Base-by-base conservation (phyloP, 1,140 invertebrate species). In the Palaemon carinicauda region DNA sequence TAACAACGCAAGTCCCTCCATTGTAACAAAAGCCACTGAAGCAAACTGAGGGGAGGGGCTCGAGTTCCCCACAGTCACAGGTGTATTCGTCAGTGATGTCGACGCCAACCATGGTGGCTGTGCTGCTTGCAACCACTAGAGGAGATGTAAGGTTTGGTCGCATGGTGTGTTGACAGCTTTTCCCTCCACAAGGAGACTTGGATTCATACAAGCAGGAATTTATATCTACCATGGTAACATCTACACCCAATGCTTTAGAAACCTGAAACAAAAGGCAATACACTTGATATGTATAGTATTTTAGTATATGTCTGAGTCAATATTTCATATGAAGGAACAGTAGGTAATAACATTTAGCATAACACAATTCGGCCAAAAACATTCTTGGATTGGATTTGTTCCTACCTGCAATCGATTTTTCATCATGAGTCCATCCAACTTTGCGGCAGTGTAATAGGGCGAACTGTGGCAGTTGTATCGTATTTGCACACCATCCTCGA, bases 191-290 rank as follows among this genome's bases (percentile, higher is more conserved):
- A 9, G 81, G 85, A 19, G 82, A 85, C 29, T 97, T 95, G 90
- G 98, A 97, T 92, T 98, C 97, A 90, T 97, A 97, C 50, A 98
- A 92, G 91, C 98, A 99, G 92, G 98, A 97, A 90, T 99, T 97
- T 88, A 99, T 98, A 82, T 97, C 97, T 4, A 99, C 97, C 97
- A 99, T 98, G 2, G 96, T 97, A 52, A 99, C 98, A 90, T 98
- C 97, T 71, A 99, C 96, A 29, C 97, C 97, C 10, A 98, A 95
- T 87, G 96, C 95, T 89, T 95, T 94, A 92, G 98, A 97, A 91
- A 99, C 98, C 94, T 95, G 88, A 29, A 33, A 51, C 5, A 19
- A 9, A 29, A 41, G 10, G 56, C 15, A 21, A 3, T 41, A 19
- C 3, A n/a, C n/a, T n/a, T n/a, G n/a, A n/a, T n/a, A n/a, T n/a